Evolutionary conservation across 1,140 invertebrate genomes (phyloP).

Genomic region (Monomorium pharaonis): DNA sequence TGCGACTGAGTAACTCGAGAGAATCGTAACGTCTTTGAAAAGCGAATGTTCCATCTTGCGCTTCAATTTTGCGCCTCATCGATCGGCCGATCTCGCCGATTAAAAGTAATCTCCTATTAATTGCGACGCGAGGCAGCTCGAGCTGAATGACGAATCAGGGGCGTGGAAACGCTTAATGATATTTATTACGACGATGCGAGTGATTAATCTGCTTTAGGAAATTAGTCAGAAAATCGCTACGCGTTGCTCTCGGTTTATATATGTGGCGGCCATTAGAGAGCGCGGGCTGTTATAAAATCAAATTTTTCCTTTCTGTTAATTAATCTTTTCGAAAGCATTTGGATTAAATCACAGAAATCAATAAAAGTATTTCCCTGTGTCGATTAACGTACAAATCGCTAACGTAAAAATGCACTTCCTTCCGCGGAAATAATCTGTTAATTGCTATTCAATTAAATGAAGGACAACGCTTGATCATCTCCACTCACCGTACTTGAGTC

Average conservation of each 20-base stretch:
- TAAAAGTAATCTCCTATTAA: conserved; percentile 11
- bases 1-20: neutral
- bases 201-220: conserved; percentile 51
- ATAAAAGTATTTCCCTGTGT: neutral
- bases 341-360: neutral
- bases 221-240: conserved; percentile 17
- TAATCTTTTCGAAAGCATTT: neutral
- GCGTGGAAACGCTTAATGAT: conserved; percentile 38
- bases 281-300: conserved; percentile 13
- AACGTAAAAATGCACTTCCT: neutral
- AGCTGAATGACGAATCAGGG: conserved; percentile 36
- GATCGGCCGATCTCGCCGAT: neutral
- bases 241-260: neutral
- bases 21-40: neutral
- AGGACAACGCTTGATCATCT: neutral
- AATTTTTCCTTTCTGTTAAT: neutral
- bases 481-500: conserved; percentile 81
- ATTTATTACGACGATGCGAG: conserved; percentile 18
- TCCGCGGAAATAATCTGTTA: neutral
- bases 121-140: neutral
- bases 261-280: neutral
- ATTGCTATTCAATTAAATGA: neutral
- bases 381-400: neutral
- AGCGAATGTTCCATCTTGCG: neutral
- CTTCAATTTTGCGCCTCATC: neutral